Percentiles rank a stretch among this genome's conserved stretches.
Conservation (phyloP, 2,888 invertebrate species). For the Habrosyne pyritoides region DNA sequence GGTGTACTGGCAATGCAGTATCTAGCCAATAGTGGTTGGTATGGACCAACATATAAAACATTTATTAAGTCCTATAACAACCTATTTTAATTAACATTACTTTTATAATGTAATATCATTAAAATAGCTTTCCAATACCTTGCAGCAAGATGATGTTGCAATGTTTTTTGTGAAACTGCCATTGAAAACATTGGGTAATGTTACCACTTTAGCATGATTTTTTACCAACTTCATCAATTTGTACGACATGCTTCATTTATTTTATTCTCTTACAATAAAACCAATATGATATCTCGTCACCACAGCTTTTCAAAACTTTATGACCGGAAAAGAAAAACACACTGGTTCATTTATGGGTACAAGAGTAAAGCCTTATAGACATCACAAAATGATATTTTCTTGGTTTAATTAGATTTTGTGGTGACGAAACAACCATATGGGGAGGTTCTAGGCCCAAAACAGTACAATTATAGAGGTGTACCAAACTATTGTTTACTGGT, state of each 20-base stretch:
- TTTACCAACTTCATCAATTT: slow-evolving; percentile 57
- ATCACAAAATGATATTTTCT: neutral
- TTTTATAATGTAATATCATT: neutral
- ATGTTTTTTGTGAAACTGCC: slow-evolving; percentile 63
- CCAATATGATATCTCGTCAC: slow-evolving; percentile 69
- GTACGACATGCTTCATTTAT: slow-evolving; percentile 63
- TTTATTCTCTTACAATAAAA: slow-evolving; percentile 39
- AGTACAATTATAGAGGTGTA: slow-evolving; percentile 17
- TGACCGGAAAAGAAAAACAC: slow-evolving; percentile 67
- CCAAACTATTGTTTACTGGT: neutral
- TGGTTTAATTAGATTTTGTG: slow-evolving; percentile 27
- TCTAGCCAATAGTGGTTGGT: no score
- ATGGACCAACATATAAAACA: no score
- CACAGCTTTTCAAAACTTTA: slow-evolving; percentile 56
- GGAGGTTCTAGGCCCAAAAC: slow-evolving; percentile 47
- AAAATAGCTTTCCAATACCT: slow-evolving; percentile 64
- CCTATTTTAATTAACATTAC: no score
- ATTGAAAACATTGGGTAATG: slow-evolving; percentile 56
- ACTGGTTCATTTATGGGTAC: slow-evolving; percentile 15
- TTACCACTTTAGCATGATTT: slow-evolving; percentile 45
- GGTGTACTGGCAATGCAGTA: no score
- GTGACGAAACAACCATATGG: slow-evolving; percentile 71
- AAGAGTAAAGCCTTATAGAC: no score
- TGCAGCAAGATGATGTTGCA: slow-evolving; percentile 69
- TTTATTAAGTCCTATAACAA: neutral